phyloP scores from a whole-genome alignment of 2,113 vertebrate species.

The Megaceryle torquata region DNA sequence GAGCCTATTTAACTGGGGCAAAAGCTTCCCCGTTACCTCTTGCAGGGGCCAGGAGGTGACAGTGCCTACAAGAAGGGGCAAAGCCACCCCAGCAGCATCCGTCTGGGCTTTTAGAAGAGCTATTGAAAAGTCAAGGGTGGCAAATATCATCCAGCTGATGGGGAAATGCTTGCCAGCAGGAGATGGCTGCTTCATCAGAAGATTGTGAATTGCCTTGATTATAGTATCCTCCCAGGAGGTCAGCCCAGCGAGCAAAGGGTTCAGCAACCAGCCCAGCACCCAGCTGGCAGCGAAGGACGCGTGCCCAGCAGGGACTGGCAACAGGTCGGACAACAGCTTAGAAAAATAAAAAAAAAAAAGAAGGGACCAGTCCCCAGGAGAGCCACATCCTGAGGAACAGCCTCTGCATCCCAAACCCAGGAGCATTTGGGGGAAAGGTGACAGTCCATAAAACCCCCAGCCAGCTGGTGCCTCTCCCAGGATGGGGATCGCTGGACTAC shows the following conservation, averaged over 20 bases:
- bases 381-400: not conserved
- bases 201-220: not conserved
- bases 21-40: not conserved
- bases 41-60: not conserved
- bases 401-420: not conserved
- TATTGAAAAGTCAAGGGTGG: not conserved
- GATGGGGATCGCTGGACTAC: fast-evolving
- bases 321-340: not conserved
- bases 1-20: not conserved
- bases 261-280: not conserved
- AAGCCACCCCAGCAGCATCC: not conserved
- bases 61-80: fast-evolving
- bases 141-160: not conserved
- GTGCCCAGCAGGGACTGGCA: not conserved
- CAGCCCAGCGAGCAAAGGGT: fast-evolving
- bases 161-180: not conserved
- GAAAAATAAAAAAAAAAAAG: not conserved
- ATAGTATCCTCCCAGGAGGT: not conserved
- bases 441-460: not conserved
- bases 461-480: fast-evolving
- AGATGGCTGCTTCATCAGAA: not conserved
- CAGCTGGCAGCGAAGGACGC: fast-evolving
- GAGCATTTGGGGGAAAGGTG: fast-evolving
- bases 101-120: not conserved
- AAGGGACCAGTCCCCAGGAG: not conserved